These are phyloP conservation scores for Typhlichthys subterraneus DNA, from an alignment of 2,797 vertebrate genomes.

Conservation along the genomic window DNA sequence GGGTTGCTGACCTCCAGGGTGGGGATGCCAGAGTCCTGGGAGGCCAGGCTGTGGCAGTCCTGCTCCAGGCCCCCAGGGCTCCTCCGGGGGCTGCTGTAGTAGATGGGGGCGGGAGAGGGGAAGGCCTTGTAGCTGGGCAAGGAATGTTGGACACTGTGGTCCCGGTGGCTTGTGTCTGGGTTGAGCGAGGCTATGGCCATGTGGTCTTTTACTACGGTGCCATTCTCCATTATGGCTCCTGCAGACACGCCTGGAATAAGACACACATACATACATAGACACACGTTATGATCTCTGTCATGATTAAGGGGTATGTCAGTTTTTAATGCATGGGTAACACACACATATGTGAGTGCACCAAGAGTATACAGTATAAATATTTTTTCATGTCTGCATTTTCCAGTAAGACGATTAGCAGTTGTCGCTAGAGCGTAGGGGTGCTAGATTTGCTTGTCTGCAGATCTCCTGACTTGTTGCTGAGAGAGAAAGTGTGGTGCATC, in stretches of 20 bases:
- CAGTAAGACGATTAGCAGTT: no score
- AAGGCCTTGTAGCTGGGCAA: slow-evolving; percentile 58
- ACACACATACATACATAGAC: neutral
- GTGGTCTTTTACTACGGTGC: slow-evolving; percentile 32
- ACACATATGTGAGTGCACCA: no score
- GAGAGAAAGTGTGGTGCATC: no score
- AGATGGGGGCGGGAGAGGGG: slow-evolving; percentile 45
- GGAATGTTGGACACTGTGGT: slow-evolving; percentile 56
- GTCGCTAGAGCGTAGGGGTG: no score
- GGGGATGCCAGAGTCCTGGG: slow-evolving; percentile 91
- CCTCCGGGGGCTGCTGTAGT: slow-evolving; percentile 53
- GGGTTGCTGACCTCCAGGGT: slow-evolving; percentile 90
- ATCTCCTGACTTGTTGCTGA: no score
- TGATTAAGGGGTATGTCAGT: no score
- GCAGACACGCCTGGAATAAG: slow-evolving; percentile 42
- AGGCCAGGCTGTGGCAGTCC: slow-evolving; percentile 83
- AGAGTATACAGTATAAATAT: no score
- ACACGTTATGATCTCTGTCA: neutral
- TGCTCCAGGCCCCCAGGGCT: slow-evolving; percentile 55
- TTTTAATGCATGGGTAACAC: no score
- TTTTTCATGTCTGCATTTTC: no score
- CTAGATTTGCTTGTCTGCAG: no score
- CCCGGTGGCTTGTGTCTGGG: slow-evolving; percentile 21
- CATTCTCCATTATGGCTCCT: slow-evolving; percentile 61
- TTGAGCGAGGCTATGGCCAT: slow-evolving; percentile 14